Conservation (phyloP, 2,113 vertebrate species). For the Daboia siamensis region DNA sequence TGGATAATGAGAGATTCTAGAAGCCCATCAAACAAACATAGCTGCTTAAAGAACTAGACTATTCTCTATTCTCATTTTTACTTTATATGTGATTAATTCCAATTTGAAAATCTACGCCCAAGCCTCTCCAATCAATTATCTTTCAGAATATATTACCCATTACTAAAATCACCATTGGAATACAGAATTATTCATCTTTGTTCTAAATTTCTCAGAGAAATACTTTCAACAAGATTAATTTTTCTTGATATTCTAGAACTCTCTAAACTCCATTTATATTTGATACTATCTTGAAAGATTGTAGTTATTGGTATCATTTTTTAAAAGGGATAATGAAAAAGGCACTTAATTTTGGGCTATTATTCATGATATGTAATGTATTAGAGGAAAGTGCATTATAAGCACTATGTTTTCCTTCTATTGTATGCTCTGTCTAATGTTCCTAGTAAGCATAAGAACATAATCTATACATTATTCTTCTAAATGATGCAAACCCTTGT, state of each 20-base stretch:
- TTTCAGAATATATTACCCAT: neutral
- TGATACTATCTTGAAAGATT: neutral
- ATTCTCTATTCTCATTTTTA: neutral
- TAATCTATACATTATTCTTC: fast-evolving
- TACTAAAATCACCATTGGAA: neutral
- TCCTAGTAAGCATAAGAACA: neutral
- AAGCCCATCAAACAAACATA: neutral
- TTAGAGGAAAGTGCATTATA: slow-evolving; percentile 3
- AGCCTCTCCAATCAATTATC: neutral
- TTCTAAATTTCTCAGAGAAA: neutral
- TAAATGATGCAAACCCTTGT: slow-evolving; percentile 30
- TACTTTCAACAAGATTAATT: neutral
- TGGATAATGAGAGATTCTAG: neutral
- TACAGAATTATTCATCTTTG: slow-evolving; percentile 2
- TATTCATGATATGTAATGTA: slow-evolving; percentile 20
- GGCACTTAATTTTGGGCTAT: neutral
- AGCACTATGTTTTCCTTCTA: neutral
- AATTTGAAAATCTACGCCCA: neutral
- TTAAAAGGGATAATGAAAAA: slow-evolving; percentile 11
- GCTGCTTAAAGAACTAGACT: neutral
- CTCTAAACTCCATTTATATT: neutral
- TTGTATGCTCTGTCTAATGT: neutral
- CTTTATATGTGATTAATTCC: neutral
- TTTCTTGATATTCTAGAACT: slow-evolving; percentile 8
- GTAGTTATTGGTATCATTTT: neutral